Base-by-base conservation (phyloP, 2,888 invertebrate species). In the Platycheirus rosarum region DNA sequence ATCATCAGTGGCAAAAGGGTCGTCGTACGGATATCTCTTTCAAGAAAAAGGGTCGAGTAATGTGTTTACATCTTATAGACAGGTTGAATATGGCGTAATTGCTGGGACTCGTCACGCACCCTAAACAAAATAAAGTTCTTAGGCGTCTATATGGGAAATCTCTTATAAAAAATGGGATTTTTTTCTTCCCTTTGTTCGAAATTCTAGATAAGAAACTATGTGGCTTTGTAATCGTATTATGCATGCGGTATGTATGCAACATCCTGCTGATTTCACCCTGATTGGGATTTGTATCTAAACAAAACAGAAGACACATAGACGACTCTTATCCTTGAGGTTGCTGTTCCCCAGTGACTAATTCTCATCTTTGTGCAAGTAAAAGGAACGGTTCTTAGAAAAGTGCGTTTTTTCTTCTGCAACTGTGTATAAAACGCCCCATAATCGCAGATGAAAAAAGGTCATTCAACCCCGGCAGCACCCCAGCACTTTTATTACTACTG, bases 51-150 rank as follows among this genome's bases (percentile, higher is more conserved):
- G 77, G 77, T 82, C 62, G 63, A 53, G 68, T 70, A 73, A 77
- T 68, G 77, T 82, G 77, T 73, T 77, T 82, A 77, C 82, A 68
- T 77, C 77, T 77, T 18, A n/a, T n/a, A 73, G 82, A 77, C 82
- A 82, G 77, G 82, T 82, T 63, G 82, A 77, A 82, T 82, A 77
- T 77, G 77, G 77, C 66, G 82, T 82, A 82, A 82, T 82, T 82
- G 77, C 73, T 68, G 77, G 53, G 71, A 73, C 77, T 68, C 71
- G 68, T 82, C 82, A 77, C 77, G 68, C 77, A 82, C 71, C 77
- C 71, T 57, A 37, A 73, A 68, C 40, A 20, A 20, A 76, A 63
- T 69, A 63, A 65, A 42, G 26, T 40, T 40, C 40, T 53, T 53
- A 23, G 3, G 32, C n/a, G n/a, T n/a, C n/a, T 40, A 44, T 29